Evolutionary conservation across 2,888 invertebrate species (phyloP), one percentile per base, ranked within the genome.

Genomic region (Acleris emargana): DNA sequence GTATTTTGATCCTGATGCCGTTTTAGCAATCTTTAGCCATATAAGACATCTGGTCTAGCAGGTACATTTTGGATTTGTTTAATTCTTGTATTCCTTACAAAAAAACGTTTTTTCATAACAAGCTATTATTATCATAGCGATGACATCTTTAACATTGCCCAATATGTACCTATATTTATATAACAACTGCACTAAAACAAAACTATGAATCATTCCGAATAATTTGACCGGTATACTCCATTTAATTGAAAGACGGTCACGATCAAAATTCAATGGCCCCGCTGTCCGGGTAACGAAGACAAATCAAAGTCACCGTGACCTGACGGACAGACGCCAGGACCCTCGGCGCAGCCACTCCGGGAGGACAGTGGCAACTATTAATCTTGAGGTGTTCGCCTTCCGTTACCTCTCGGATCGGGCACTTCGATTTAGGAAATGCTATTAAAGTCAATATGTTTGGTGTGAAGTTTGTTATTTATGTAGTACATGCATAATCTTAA

Each of bases 241-340:
- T 17, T 32, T 73, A 80, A 82, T 80, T 78, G 72, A 80, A 77
- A 79, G 71, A 68, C 71, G 51, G 67, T 64, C 62, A 69, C 68
- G 59, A 78, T 83, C 77, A 79, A 74, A 81, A 87, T 86, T 83
- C 83, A 72, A 72, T 77, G 73, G 81, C 79, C 82, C 73, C 80
- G 77, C 79, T 79, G 89, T 87, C 88, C 73, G 73, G 73, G 83
- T 89, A 90, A 91, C 90, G 91, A 91, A 91, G 91, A 91, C 91
- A 91, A 91, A 91, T 91, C 88, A 89, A 89, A 82, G 82, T 77
- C 73, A 73, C 74, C 69, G 75, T 84, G 88, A 85, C 85, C 86
- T 82, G 86, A 77, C 81, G 77, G 79, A 38, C 45, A 17, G 45
- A 73, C 79, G 72, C 59, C 74, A 70, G 72, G 73, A 28, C 77